phyloP scores from a whole-genome alignment of 2,113 vertebrate genomes.

The Steatornis caripensis region DNA sequence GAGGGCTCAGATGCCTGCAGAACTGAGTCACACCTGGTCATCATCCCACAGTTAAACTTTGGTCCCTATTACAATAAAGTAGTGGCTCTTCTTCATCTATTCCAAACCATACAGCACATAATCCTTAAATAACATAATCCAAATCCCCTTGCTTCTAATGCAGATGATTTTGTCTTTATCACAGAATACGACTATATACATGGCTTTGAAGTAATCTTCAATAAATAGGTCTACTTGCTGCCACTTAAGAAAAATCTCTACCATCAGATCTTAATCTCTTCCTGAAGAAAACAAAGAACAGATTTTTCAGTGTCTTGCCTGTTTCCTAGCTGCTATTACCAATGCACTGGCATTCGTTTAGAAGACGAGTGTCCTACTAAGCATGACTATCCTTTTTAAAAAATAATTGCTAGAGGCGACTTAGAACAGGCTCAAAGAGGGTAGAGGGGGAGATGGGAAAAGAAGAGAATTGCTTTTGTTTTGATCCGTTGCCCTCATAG shows the following conservation, averaged over 20 bases:
- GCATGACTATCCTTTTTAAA: constrained; percentile 13
- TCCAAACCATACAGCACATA: background rate
- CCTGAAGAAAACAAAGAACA: background rate
- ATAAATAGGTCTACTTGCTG: background rate
- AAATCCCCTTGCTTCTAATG: background rate
- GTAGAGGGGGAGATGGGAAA: background rate
- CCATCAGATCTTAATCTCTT: constrained; percentile 36
- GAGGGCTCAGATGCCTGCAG: background rate
- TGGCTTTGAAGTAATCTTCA: background rate
- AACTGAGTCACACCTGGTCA: background rate
- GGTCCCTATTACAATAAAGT: background rate
- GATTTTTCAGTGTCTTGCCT: background rate
- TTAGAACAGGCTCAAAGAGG: background rate
- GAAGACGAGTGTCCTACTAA: background rate
- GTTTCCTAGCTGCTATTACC: constrained; percentile 8
- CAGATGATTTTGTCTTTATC: background rate
- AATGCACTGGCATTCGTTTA: constrained; percentile 36
- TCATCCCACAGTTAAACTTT: background rate
- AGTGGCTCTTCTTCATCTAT: background rate
- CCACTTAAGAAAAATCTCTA: background rate
- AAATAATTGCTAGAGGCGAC: background rate
- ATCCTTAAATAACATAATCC: background rate
- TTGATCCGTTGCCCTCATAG: background rate
- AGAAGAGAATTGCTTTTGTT: constrained; percentile 33
- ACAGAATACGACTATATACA: background rate